Conservation (phyloP, 2,113 vertebrate genomes). For the Terrapene triunguis region DNA sequence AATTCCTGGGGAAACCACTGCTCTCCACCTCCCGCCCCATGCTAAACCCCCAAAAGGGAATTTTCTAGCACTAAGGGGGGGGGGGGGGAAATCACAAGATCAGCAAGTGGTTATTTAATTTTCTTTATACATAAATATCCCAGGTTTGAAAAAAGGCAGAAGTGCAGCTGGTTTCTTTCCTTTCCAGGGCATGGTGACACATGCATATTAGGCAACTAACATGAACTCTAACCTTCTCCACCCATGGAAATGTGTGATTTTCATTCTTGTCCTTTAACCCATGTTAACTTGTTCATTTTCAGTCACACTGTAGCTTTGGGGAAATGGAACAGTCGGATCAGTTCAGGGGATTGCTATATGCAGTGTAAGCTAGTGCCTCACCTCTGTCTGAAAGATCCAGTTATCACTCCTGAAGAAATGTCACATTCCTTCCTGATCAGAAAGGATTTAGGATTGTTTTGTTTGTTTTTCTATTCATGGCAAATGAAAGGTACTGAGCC, state of each 20-base stretch:
- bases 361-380: not conserved
- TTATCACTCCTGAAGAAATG: not conserved
- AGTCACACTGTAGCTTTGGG: no score
- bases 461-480: not conserved
- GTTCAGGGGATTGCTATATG: not conserved
- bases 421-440: not conserved
- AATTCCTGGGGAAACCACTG: no score
- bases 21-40: not conserved
- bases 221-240: not conserved
- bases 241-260: rapidly evolving
- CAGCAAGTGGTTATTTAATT: not conserved
- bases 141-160: not conserved
- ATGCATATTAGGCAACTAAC: not conserved
- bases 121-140: not conserved
- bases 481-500: not conserved
- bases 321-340: not conserved
- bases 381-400: not conserved
- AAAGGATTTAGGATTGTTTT: not conserved
- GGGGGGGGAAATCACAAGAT: not conserved
- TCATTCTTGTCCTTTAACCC: not conserved
- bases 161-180: not conserved
- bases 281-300: not conserved
- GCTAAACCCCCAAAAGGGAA: not conserved
- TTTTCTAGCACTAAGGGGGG: not conserved
- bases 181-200: not conserved